Evolutionary conservation across 23 tunicate genomes (phyloP).

Genomic region (Ascidia mentula): DNA sequence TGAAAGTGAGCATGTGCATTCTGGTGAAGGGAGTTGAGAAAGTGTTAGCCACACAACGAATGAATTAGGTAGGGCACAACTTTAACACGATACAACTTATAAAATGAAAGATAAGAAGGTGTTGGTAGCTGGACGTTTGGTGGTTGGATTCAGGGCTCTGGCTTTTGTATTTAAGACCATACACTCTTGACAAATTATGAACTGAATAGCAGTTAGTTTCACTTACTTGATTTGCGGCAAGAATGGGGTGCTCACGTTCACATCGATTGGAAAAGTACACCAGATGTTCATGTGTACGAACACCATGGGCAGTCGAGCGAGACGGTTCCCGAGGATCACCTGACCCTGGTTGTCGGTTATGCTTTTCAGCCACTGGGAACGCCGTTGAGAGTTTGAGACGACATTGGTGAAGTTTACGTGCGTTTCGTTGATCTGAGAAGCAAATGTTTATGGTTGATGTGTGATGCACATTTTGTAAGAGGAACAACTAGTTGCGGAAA

Average conservation of each 20-base stretch:
- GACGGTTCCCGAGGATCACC: slow-evolving; percentile 45
- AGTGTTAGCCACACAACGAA: too few species aligned
- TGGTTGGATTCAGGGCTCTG: too few species aligned
- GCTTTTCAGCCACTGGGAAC: slow-evolving; percentile 28
- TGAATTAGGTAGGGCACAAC: too few species aligned
- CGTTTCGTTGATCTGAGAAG: slow-evolving; percentile 68
- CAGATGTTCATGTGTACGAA: slow-evolving; percentile 52
- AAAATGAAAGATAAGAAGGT: too few species aligned
- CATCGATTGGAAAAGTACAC: slow-evolving; percentile 69
- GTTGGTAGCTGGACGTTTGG: too few species aligned
- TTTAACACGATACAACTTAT: too few species aligned
- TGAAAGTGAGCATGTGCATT: slow-evolving; percentile 50
- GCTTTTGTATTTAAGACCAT: too few species aligned
- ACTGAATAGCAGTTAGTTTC: not conserved
- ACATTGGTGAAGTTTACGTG: slow-evolving; percentile 86
- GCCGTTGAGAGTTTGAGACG: slow-evolving; percentile 41
- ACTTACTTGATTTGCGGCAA: slow-evolving; percentile 79
- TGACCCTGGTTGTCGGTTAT: slow-evolving; percentile 32
- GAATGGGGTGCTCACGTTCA: slow-evolving; percentile 59
- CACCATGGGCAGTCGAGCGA: slow-evolving; percentile 1
- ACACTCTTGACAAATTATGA: not conserved
- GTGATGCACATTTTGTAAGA: too few species aligned
- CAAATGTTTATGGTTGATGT: too few species aligned
- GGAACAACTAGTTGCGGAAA: too few species aligned
- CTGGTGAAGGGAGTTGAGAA: too few species aligned